Evolutionary conservation across 2,888 invertebrate species (phyloP).

Genomic region (Scaptodrosophila latifasciaeformis): DNA sequence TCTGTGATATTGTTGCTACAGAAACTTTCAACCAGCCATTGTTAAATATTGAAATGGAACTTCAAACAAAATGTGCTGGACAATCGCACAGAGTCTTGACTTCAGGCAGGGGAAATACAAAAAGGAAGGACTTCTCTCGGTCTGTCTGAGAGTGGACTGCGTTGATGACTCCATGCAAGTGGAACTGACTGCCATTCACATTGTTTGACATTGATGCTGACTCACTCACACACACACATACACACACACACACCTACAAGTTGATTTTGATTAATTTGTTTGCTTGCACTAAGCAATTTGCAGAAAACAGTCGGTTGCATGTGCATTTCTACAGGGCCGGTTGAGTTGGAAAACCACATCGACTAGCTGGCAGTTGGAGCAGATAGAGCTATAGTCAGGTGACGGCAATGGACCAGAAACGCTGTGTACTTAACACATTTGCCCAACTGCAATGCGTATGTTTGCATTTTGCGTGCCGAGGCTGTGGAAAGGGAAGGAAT

Average conservation of each 20-base stretch:
- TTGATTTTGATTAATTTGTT: conserved; percentile 64
- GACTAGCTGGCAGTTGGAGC: neutral
- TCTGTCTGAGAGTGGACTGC: neutral
- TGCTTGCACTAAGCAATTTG: conserved; percentile 57
- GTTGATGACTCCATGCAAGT: conserved; percentile 7
- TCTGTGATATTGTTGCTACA: too few relatives aligned
- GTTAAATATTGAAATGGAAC: too few relatives aligned
- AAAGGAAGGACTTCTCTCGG: neutral
- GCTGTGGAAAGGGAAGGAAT: conserved; percentile 7
- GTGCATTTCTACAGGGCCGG: neutral
- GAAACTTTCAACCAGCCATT: too few relatives aligned
- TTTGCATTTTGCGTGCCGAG: conserved; percentile 48
- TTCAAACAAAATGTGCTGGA: too few relatives aligned
- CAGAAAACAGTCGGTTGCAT: conserved; percentile 8
- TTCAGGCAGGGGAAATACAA: too few relatives aligned
- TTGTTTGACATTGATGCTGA: conserved; percentile 28
- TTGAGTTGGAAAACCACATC: neutral
- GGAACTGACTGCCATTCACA: neutral
- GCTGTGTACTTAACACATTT: conserved; percentile 54
- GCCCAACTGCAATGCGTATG: conserved; percentile 59
- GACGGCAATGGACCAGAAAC: conserved; percentile 47
- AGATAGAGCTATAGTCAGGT: conserved; percentile 52
- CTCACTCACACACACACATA: conserved; percentile 35
- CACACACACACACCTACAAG: conserved; percentile 46
- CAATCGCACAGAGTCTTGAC: too few relatives aligned